These are phyloP conservation scores for Lota lota DNA, from an alignment of 2,113 vertebrate genomes.

Conservation along the genomic window DNA sequence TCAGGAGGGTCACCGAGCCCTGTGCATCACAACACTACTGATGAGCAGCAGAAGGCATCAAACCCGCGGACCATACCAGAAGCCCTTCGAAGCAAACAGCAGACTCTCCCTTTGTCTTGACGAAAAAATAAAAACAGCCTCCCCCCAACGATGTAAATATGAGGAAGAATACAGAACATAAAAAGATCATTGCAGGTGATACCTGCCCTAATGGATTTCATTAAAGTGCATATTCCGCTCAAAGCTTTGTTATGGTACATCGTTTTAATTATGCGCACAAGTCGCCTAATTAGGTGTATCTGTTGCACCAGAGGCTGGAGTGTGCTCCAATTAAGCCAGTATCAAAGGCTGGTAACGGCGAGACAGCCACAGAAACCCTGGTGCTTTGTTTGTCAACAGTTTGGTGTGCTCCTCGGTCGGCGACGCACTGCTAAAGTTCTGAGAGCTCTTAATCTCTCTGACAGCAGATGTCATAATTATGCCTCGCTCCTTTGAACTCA, in stretches of 20 bases:
- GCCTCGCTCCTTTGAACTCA: conserved; percentile 45
- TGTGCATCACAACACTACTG: conserved; percentile 52
- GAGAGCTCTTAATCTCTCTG: conserved; percentile 18
- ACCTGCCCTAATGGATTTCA: conserved; percentile 68
- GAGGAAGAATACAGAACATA: not conserved
- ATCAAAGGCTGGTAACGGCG: conserved; percentile 62
- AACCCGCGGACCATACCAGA: conserved; percentile 33
- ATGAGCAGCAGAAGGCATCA: conserved; percentile 61
- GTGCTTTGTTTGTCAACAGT: conserved; percentile 47
- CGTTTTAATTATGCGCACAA: conserved; percentile 73
- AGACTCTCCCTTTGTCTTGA: conserved; percentile 31
- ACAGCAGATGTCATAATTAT: conserved; percentile 28
- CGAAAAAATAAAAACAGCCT: conserved; percentile 37
- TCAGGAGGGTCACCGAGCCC: conserved; percentile 48
- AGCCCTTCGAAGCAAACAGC: conserved; percentile 17
- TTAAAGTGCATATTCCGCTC: conserved; percentile 65
- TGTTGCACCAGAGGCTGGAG: conserved; percentile 71
- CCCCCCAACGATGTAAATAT: conserved; percentile 32
- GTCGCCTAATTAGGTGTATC: conserved; percentile 75
- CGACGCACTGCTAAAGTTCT: not conserved
- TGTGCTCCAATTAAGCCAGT: conserved; percentile 68
- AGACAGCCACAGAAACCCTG: conserved; percentile 16
- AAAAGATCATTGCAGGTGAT: conserved; percentile 71
- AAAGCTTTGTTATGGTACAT: conserved; percentile 63
- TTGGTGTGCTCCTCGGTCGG: not conserved